These are phyloP conservation scores for Heliconius charithonia DNA, from an alignment of 2,888 invertebrate genomes.

Conservation along the genomic window DNA sequence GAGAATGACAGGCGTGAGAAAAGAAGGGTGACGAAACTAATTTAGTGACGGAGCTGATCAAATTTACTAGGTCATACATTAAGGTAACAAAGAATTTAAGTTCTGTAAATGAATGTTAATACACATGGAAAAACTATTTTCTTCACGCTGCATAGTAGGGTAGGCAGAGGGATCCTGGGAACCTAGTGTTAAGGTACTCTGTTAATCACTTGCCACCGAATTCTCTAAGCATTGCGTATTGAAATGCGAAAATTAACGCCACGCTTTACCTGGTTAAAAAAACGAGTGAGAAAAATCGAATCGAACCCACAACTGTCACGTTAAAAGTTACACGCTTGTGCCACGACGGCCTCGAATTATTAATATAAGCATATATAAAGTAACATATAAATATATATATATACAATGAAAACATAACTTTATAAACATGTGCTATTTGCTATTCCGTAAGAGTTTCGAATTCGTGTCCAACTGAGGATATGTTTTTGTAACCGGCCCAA, in stretches of 20 bases:
- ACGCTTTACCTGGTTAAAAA: no score
- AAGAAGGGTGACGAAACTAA: background rate
- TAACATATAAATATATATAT: background rate
- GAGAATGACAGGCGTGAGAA: conserved; percentile 1
- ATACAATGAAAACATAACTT: conserved; percentile 24
- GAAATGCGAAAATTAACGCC: no score
- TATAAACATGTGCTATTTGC: conserved; percentile 23
- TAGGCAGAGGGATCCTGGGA: no score
- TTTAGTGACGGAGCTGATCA: background rate
- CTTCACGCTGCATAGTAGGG: no score
- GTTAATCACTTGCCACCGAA: no score
- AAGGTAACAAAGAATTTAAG: background rate
- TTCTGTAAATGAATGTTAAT: background rate
- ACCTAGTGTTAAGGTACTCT: no score
- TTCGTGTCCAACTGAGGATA: conserved; percentile 35
- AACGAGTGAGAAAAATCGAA: no score
- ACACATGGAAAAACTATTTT: no score
- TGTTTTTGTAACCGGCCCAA: conserved; percentile 40
- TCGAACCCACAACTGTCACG: background rate
- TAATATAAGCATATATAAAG: background rate
- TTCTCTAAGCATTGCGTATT: no score
- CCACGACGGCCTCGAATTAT: no score
- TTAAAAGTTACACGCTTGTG: no score
- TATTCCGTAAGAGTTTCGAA: conserved; percentile 40
- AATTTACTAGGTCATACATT: background rate